A percentile compares a stretch with the other conserved stretches of the same genome.
Conservation (phyloP, 2,888 invertebrate genomes). For the Aphidius colemani region DNA sequence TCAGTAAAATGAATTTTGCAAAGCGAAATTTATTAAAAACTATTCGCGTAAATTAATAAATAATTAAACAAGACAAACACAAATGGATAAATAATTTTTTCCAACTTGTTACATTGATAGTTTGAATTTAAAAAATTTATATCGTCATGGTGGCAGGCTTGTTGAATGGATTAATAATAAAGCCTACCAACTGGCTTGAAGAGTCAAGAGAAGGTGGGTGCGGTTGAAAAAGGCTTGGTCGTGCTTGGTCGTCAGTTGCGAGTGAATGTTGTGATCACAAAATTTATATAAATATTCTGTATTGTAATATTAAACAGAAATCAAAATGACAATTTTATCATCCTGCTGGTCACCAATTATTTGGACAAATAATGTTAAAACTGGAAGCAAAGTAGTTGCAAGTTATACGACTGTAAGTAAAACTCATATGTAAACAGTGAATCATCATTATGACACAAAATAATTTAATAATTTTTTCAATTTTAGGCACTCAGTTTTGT, state of each 20-base stretch:
- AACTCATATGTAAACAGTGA: background rate
- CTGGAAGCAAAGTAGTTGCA: slow-evolving; percentile 79
- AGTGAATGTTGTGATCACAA: background rate
- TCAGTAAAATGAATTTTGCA: too few species aligned
- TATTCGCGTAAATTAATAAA: too few species aligned
- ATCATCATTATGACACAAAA: background rate
- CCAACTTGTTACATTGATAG: too few species aligned
- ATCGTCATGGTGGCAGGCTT: background rate
- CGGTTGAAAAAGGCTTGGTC: slow-evolving; percentile 10
- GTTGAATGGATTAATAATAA: background rate
- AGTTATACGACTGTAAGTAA: slow-evolving; percentile 71
- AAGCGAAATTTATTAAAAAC: too few species aligned
- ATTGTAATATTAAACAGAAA: slow-evolving; percentile 8
- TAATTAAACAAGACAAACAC: too few species aligned
- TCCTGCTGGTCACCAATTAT: slow-evolving; percentile 90
- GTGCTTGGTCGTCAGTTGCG: too few species aligned
- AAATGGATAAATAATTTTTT: too few species aligned
- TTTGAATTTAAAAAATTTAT: too few species aligned
- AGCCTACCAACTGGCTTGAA: background rate
- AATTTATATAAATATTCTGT: background rate
- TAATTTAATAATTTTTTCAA: slow-evolving; percentile 20
- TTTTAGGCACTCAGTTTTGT: slow-evolving; percentile 72
- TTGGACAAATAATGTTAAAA: slow-evolving; percentile 79
- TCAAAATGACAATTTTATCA: slow-evolving; percentile 72
- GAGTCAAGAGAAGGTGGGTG: slow-evolving; percentile 14